phyloP scores from a whole-genome alignment of 2,888 invertebrate species.

The Drosophila paracracens region DNA sequence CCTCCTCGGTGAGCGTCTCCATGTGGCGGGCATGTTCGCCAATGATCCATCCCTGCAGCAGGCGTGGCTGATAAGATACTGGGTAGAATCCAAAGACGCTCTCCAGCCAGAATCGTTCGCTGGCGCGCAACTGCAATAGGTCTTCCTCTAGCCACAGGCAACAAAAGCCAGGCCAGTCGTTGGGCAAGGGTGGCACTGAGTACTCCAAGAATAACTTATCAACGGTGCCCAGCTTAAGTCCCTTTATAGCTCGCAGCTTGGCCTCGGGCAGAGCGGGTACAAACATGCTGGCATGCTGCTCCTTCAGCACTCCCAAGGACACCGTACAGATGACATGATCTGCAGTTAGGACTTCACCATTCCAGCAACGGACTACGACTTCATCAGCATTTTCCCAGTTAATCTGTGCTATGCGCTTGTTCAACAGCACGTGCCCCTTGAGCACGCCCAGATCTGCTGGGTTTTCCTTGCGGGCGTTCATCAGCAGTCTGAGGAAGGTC shows the following conservation, averaged over 20 bases:
- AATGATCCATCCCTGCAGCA: conserved; percentile 89
- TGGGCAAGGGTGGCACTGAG: conserved; percentile 86
- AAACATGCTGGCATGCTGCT: conserved; percentile 83
- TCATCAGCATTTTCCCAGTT: conserved; percentile 64
- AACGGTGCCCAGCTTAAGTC: conserved; percentile 87
- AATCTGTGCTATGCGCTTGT: conserved; percentile 71
- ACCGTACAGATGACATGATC: conserved; percentile 88
- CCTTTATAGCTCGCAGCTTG: conserved; percentile 86
- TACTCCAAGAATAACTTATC: conserved; percentile 88
- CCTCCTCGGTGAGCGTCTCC: conserved; percentile 87
- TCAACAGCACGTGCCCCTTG: conserved; percentile 77
- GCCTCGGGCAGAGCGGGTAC: conserved; percentile 85
- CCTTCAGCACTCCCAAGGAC: conserved; percentile 88
- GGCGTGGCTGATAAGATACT: conserved; percentile 87
- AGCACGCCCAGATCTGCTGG: conserved; percentile 72
- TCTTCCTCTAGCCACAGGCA: conserved; percentile 87
- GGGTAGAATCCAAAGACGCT: conserved; percentile 89
- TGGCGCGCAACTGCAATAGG: conserved; percentile 64
- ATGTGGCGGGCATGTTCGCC: conserved; percentile 87
- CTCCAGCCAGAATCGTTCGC: conserved; percentile 86
- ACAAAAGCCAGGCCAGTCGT: conserved; percentile 85
- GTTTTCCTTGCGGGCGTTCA: conserved; percentile 77
- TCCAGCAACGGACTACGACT: conserved; percentile 69
- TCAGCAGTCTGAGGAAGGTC: conserved; percentile 89
- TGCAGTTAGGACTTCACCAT: conserved; percentile 84